Evolutionary conservation across 2,113 vertebrate genomes (phyloP).

Genomic region (Thryonomys swinderianus): DNA sequence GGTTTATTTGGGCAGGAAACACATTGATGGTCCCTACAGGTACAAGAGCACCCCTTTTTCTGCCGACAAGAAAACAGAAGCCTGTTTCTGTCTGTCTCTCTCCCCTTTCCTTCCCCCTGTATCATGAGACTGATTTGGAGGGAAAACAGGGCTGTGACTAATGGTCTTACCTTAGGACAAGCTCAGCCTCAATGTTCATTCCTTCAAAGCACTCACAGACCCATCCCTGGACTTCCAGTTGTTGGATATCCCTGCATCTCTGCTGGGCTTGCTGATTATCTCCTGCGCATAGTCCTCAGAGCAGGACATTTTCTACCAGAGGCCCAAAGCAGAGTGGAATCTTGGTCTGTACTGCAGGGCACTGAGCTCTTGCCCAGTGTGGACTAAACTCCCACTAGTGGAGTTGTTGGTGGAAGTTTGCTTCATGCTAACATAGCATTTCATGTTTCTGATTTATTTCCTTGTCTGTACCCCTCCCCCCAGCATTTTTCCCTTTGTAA

Average conservation of each 20-base stretch:
- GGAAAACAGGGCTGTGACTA: constrained; percentile 1
- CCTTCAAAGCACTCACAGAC: not conserved
- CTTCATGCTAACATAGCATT: not conserved
- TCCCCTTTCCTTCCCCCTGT: not conserved
- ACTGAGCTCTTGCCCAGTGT: not conserved
- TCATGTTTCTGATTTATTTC: not conserved
- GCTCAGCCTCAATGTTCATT: not conserved
- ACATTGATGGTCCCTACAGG: not conserved
- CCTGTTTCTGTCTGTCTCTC: not conserved
- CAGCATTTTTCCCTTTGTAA: not conserved
- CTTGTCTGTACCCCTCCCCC: not conserved
- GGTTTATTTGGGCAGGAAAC: not conserved
- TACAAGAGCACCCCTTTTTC: not conserved
- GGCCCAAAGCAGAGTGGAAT: constrained; percentile 61
- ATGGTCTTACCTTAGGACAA: not conserved
- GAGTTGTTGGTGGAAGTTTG: not conserved
- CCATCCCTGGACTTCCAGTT: constrained; percentile 26
- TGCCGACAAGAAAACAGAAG: not conserved
- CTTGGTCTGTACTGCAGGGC: constrained; percentile 56
- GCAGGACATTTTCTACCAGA: constrained; percentile 51
- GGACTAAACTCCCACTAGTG: not conserved
- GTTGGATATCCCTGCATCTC: not conserved
- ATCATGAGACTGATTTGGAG: not conserved
- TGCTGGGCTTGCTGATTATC: constrained; percentile 67
- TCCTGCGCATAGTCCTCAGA: constrained; percentile 28